phyloP scores from a whole-genome alignment of 2,113 vertebrate species.

The Dunckerocampus dactyliophorus region DNA sequence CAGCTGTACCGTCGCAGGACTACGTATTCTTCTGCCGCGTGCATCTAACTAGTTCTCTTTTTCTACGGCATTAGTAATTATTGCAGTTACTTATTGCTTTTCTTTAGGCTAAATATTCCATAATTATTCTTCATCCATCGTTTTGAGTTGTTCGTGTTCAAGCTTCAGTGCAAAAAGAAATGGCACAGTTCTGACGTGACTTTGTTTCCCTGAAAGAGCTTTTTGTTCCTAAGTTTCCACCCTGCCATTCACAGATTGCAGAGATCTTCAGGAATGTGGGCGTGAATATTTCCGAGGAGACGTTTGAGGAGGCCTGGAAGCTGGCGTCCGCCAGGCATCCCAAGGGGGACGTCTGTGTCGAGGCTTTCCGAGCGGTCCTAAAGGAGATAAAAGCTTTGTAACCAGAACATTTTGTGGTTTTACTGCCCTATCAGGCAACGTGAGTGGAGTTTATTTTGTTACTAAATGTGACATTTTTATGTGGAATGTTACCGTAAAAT shows the following conservation, averaged over 20 bases:
- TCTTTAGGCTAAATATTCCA: not conserved
- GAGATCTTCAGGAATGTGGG: constrained; percentile 78
- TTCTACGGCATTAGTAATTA: no score
- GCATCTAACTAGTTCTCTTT: no score
- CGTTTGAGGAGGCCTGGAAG: constrained; percentile 81
- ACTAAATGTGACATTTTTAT: not conserved
- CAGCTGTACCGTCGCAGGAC: not conserved
- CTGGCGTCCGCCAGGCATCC: constrained; percentile 74
- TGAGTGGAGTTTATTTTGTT: not conserved
- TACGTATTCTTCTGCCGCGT: no score
- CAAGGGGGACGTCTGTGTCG: constrained; percentile 77
- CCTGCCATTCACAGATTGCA: constrained; percentile 71
- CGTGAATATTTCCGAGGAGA: constrained; percentile 69
- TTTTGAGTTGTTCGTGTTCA: no score
- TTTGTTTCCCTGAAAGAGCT: no score
- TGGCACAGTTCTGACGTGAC: not conserved
- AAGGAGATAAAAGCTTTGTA: constrained; percentile 67
- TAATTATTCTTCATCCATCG: not conserved
- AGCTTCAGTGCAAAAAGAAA: not conserved
- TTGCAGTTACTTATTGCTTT: not conserved
- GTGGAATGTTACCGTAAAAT: not conserved
- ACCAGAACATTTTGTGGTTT: not conserved
- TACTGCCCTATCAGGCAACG: no score
- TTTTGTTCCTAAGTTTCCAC: not conserved
- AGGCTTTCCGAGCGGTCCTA: constrained; percentile 74